Conservation (phyloP, 2,797 vertebrate species). For the Microctenopoma lineatum region DNA sequence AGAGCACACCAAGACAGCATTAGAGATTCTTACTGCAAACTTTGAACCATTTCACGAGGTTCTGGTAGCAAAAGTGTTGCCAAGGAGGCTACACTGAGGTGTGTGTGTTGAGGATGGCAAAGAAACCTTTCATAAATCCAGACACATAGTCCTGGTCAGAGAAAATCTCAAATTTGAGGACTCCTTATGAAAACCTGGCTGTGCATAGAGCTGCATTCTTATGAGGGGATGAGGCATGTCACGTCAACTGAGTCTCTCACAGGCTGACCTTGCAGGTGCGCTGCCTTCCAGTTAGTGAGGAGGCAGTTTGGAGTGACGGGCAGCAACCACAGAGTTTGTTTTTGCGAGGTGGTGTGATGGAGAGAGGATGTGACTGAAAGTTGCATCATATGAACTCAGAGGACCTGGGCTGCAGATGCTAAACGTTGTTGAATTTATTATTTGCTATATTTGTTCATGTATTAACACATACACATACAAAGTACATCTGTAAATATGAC, state of each 20-base stretch:
- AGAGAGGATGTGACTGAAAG: slow-evolving; percentile 26
- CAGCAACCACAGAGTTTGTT: slow-evolving; percentile 49
- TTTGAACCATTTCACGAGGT: slow-evolving; percentile 8
- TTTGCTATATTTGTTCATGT: neutral
- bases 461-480: slow-evolving; percentile 3
- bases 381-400: slow-evolving; percentile 39
- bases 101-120: slow-evolving; percentile 45
- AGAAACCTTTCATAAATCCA: slow-evolving; percentile 59
- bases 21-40: slow-evolving; percentile 1
- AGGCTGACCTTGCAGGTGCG: slow-evolving; percentile 42
- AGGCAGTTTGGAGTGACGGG: slow-evolving; percentile 33
- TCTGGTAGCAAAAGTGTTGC: slow-evolving; percentile 3
- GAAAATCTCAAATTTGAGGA: slow-evolving; percentile 27
- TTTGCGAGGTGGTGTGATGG: slow-evolving; percentile 58
- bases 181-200: slow-evolving; percentile 30
- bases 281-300: slow-evolving; percentile 45
- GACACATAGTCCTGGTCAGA: slow-evolving; percentile 14
- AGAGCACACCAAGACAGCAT: slow-evolving; percentile 6
- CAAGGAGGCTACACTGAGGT: slow-evolving; percentile 33
- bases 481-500: neutral
- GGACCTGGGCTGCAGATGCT: slow-evolving; percentile 24
- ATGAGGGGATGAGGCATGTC: slow-evolving; percentile 25
- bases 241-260: slow-evolving; percentile 32
- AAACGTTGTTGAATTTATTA: slow-evolving; percentile 6
- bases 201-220: slow-evolving; percentile 17